Evolutionary conservation across 2,113 vertebrate species (phyloP).

Genomic region (Delphinus delphis): DNA sequence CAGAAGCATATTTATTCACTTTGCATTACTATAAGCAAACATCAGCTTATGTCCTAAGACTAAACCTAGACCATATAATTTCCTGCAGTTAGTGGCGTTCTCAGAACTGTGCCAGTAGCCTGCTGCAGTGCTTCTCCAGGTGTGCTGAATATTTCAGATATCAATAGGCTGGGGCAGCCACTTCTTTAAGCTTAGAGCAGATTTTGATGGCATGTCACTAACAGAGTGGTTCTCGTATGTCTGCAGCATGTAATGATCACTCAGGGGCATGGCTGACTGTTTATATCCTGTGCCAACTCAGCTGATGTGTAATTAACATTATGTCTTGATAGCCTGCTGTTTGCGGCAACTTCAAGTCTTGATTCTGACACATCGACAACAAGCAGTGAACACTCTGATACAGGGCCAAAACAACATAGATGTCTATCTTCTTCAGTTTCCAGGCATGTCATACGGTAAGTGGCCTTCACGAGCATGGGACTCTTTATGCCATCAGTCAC

Average conservation of each 20-base stretch:
- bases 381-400: slow-evolving; percentile 63
- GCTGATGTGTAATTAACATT: slow-evolving; percentile 77
- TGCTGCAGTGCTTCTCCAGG: not conserved
- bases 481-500: not conserved
- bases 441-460: not conserved
- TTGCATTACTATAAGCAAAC: slow-evolving; percentile 30
- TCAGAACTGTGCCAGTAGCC: not conserved
- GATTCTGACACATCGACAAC: slow-evolving; percentile 61
- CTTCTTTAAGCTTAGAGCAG: not conserved
- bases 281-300: slow-evolving; percentile 65
- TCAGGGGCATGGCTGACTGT: slow-evolving; percentile 56
- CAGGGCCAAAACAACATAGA: slow-evolving; percentile 61
- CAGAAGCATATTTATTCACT: slow-evolving; percentile 14
- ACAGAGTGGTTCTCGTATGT: not conserved
- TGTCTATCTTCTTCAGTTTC: slow-evolving; percentile 40
- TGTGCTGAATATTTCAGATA: not conserved
- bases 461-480: not conserved
- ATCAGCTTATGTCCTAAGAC: not conserved
- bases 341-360: slow-evolving; percentile 72
- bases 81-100: not conserved
- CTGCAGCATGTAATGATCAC: not conserved
- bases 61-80: not conserved
- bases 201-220: not conserved
- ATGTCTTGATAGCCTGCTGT: slow-evolving; percentile 73
- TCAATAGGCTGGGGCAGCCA: not conserved